Evolutionary conservation across 2,797 vertebrate species (phyloP), one percentile per base, ranked within the genome.

Genomic region (Enteromius treurensis): DNA sequence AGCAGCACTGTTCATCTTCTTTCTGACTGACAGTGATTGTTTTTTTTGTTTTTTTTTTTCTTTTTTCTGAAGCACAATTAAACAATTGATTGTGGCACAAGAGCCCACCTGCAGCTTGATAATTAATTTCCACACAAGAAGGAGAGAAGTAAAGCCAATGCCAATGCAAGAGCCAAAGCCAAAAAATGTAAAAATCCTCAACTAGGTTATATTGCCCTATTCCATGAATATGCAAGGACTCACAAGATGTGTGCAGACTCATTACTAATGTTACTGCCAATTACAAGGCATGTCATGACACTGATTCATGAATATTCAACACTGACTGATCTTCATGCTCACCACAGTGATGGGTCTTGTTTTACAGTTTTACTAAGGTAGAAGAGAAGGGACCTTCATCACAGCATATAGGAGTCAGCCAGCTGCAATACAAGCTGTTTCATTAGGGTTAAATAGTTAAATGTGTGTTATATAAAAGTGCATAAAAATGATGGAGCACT

Each of bases 241-340:
- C 75, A 62, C 68, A 76, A 93, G 92, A 95, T 94, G 94, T 93
- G 89, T 91, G 92, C 91, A 91, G 93, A 95, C 93, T 95, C 94
- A 95, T 94, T 95, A 94, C 94, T 95, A 95, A 95, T 95, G 94
- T 94, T 95, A 93, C 93, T 96, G 94, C 94, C 95, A 96, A 96
- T 96, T 96, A 96, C 94, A 95, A 93, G 94, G 91, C 93, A 93
- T 95, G 95, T 95, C 95, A 95, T 95, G 94, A 94, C 94, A 95
- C 94, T 89, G 94, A 95, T 94, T 95, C 94, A 95, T 95, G 94
- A 94, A 95, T 95, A 96, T 95, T 95, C 94, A 95, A 92, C 88
- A 81, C 68, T 92, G 94, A 93, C 93, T 93, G 94, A 95, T 95
- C 93, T 92, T 92, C 93, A 94, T 91, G 91, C 90, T 88, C 94